These are phyloP conservation scores for Macaria notata DNA, from an alignment of 2,888 invertebrate genomes.

Conservation along the genomic window DNA sequence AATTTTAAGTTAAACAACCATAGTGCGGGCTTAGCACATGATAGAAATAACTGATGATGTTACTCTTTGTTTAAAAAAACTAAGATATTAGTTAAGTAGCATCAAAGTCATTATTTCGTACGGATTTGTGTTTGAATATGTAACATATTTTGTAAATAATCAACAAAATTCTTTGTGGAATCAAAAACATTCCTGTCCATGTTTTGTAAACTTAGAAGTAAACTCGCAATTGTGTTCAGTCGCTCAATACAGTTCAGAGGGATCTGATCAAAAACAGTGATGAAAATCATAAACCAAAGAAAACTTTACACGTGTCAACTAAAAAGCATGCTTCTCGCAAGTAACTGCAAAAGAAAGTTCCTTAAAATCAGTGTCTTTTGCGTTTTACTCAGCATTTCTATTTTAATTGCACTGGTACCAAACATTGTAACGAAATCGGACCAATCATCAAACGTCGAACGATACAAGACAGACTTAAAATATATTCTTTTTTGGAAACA, in stretches of 20 bases:
- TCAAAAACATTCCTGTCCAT: background rate
- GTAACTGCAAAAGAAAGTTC: conserved; percentile 40
- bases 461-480: conserved; percentile 61
- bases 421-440: conserved; percentile 34
- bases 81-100: too few relatives aligned
- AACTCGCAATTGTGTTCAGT: conserved; percentile 5
- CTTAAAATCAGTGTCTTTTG: conserved; percentile 42
- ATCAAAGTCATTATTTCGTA: too few relatives aligned
- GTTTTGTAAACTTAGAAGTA: conserved; percentile 13
- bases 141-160: conserved; percentile 16
- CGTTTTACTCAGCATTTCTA: conserved; percentile 33
- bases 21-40: too few relatives aligned
- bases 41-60: too few relatives aligned
- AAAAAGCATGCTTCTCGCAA: conserved; percentile 53
- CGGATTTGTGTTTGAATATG: too few relatives aligned
- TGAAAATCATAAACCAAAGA: conserved; percentile 30
- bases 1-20: too few relatives aligned
- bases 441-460: conserved; percentile 25
- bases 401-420: conserved; percentile 48
- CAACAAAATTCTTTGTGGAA: conserved; percentile 16
- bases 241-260: background rate
- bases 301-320: conserved; percentile 44
- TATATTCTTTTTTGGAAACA: conserved; percentile 66
- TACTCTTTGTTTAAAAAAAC: too few relatives aligned
- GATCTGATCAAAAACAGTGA: conserved; percentile 3